Evolutionary conservation across 2,888 invertebrate genomes (phyloP), one percentile per base, ranked within the genome.

Genomic region (Mermis nigrescens): DNA sequence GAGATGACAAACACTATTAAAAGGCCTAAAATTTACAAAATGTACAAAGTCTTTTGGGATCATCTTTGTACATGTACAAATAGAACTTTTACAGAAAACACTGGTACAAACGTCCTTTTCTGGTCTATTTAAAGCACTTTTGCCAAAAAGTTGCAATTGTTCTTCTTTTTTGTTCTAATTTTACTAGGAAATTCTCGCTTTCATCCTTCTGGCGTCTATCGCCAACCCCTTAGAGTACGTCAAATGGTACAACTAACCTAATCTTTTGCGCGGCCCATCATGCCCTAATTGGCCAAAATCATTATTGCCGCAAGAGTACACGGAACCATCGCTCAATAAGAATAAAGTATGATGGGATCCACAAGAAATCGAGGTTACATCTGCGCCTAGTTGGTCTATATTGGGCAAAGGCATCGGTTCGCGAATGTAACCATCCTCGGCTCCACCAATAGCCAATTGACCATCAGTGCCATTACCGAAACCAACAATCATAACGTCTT

Each of bases 261-360:
- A 69, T 62, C 66, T 70, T 46, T 67, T 72, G 19, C 69, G 64
- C 51, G 81, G 77, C 29, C 61, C 60, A 3, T 66, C 62, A 45
- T 84, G 84, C 2, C 92, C 94, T 58, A 95, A 79, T 73, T 95
- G 94, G 1, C 89, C 87, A 68, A 82, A 82, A 69, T 90, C 89
- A 77, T 95, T 95, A 71, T 80, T 85, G 1, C 95, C 95, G 78
- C 91, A 92, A 1, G 89, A 84, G 75, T 82, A 90, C 3, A 92
- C 78, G 67, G 83, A 80, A 12, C 92, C 91, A 70, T 81, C 80
- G 61, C 77, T 76, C 0, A 85, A 82, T 0, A 89, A 76, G 63
- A 89, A 80, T 19, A 91, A 72, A 0, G 86, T 83, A 73, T 91
- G 89, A 65, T 82, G 82, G 67, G 83, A 82, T 27, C 91, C 90